Conservation (phyloP, 2,113 vertebrate genomes). For the Gila orcuttii region DNA sequence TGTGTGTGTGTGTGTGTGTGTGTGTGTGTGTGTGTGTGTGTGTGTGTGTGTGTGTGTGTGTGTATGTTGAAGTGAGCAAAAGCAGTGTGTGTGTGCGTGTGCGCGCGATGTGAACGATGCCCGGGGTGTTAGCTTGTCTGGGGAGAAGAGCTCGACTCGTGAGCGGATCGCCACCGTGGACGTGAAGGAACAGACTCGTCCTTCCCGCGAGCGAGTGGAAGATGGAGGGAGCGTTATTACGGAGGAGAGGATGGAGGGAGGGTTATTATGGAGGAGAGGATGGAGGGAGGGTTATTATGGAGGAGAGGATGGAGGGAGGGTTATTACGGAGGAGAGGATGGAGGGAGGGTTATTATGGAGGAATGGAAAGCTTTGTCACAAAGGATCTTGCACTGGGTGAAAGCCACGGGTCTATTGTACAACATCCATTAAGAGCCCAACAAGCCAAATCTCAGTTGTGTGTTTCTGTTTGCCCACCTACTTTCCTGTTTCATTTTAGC, state of each 20-base stretch:
- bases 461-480: neutral
- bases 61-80: too few relatives aligned
- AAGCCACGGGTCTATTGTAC: neutral
- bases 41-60: neutral
- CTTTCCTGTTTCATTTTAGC: neutral
- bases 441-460: neutral
- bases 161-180: conserved; percentile 10
- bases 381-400: neutral
- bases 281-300: neutral
- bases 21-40: neutral
- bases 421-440: neutral
- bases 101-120: conserved; percentile 12
- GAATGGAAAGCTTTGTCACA: neutral
- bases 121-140: conserved; percentile 22
- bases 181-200: conserved; percentile 26
- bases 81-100: too few relatives aligned
- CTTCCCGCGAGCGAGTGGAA: conserved; percentile 29
- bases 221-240: neutral
- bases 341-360: neutral
- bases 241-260: neutral
- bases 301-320: too few relatives aligned
- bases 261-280: neutral
- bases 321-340: too few relatives aligned
- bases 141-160: conserved; percentile 26
- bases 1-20: too few relatives aligned